Conservation (phyloP, 2,113 vertebrate genomes). For the Leptobrachium ailaonicum region DNA sequence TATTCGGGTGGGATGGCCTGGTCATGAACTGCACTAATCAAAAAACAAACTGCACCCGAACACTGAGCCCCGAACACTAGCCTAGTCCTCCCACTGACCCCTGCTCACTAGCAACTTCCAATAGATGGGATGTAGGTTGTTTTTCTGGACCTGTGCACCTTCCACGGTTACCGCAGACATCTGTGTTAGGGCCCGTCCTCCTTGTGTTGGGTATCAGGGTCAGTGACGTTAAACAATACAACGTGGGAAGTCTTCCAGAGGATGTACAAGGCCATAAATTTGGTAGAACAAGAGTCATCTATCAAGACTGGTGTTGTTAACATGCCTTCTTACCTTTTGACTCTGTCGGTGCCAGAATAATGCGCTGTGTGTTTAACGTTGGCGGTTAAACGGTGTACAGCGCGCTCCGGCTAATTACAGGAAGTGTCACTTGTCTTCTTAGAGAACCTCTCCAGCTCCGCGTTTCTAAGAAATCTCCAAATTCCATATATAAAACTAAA, state of each 20-base stretch:
- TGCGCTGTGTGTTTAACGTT: not conserved
- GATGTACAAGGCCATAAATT: constrained; percentile 76
- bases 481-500: too few relatives aligned
- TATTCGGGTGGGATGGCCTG: constrained; percentile 67
- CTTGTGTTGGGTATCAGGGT: constrained; percentile 68
- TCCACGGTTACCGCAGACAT: constrained; percentile 67
- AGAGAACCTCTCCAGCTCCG: too few relatives aligned
- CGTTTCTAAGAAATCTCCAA: too few relatives aligned
- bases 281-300: constrained; percentile 70
- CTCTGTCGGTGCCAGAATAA: constrained; percentile 16
- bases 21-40: constrained; percentile 66
- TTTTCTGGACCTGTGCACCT: constrained; percentile 66
- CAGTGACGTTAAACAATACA: constrained; percentile 70
- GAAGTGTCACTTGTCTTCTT: too few relatives aligned
- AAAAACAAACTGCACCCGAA: constrained; percentile 65
- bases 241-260: constrained; percentile 76
- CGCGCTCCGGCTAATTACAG: constrained; percentile 20
- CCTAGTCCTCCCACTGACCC: constrained; percentile 64
- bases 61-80: constrained; percentile 60
- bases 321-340: constrained; percentile 56
- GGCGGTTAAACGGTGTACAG: constrained; percentile 1
- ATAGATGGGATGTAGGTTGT: constrained; percentile 63
- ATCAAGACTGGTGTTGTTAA: constrained; percentile 62
- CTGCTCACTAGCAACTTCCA: constrained; percentile 57
- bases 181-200: constrained; percentile 65